Conservation (phyloP, 2,888 invertebrate species). For the Automeris io region DNA sequence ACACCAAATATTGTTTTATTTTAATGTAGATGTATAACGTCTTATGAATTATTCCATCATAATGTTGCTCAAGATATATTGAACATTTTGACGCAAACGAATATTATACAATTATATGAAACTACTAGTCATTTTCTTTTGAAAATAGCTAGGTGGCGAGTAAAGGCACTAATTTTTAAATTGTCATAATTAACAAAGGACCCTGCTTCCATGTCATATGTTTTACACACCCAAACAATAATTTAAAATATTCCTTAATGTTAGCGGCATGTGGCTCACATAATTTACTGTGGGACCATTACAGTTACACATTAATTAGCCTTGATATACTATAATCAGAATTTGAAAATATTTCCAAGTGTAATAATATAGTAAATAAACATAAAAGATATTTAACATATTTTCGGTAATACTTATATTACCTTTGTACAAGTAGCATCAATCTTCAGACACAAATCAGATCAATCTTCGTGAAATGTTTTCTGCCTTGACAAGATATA, state of each 20-base stretch:
- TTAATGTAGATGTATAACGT: conserved; percentile 63
- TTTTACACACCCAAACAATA: too few relatives aligned
- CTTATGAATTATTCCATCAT: conserved; percentile 72
- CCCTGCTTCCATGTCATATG: too few relatives aligned
- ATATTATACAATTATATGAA: conserved; percentile 54
- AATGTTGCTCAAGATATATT: conserved; percentile 71
- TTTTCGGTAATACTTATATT: too few relatives aligned
- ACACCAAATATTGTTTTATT: conserved; percentile 68
- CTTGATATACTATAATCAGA: neutral
- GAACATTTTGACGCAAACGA: conserved; percentile 63
- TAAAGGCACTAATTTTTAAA: conserved; percentile 20
- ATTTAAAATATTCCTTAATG: too few relatives aligned
- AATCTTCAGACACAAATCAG: too few relatives aligned
- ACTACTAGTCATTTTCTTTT: conserved; percentile 73
- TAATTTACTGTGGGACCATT: conserved; percentile 55
- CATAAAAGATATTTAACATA: neutral
- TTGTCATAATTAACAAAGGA: neutral
- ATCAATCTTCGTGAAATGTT: neutral
- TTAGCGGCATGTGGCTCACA: conserved; percentile 35
- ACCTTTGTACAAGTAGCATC: too few relatives aligned
- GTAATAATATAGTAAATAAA: neutral
- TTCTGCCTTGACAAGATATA: neutral
- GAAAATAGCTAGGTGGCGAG: conserved; percentile 66
- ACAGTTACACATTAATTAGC: conserved; percentile 21
- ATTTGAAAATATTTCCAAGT: neutral